Conservation (phyloP, 2,113 vertebrate genomes). For the Percopsis transmontana region DNA sequence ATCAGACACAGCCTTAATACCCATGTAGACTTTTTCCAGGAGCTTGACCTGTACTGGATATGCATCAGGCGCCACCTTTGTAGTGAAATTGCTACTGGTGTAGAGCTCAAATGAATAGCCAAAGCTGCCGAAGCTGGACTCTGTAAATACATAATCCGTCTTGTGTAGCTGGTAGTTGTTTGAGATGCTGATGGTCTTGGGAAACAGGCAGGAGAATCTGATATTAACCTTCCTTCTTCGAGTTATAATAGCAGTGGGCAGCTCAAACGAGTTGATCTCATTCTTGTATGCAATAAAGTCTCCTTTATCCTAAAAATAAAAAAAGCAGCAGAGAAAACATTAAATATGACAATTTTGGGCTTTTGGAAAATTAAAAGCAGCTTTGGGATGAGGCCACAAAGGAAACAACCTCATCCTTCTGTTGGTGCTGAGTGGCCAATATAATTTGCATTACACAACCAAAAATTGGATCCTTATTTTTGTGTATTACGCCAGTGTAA, state of each 20-base stretch:
- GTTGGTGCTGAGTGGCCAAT: no score
- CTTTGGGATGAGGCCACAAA: no score
- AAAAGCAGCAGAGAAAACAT: neutral
- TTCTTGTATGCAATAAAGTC: conserved; percentile 72
- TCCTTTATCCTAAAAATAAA: conserved; percentile 64
- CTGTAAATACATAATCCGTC: conserved; percentile 71
- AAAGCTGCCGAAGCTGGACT: conserved; percentile 77
- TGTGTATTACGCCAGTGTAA: neutral
- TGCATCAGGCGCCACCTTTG: conserved; percentile 27
- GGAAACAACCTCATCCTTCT: no score
- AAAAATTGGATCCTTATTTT: no score
- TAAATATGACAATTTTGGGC: no score
- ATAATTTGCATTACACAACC: no score
- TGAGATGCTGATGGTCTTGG: conserved; percentile 66
- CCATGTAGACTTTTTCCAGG: conserved; percentile 65
- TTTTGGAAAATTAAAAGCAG: no score
- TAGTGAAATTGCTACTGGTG: conserved; percentile 44
- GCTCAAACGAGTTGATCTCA: conserved; percentile 63
- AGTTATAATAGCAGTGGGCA: conserved; percentile 48
- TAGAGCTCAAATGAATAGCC: conserved; percentile 73
- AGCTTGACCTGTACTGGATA: conserved; percentile 73
- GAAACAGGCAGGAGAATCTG: conserved; percentile 72
- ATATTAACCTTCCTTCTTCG: conserved; percentile 60
- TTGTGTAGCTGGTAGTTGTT: conserved; percentile 58
- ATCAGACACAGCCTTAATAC: conserved; percentile 64